These are phyloP conservation scores for Drosophila paranaensis DNA, from an alignment of 2,888 invertebrate species.

Conservation along the genomic window DNA sequence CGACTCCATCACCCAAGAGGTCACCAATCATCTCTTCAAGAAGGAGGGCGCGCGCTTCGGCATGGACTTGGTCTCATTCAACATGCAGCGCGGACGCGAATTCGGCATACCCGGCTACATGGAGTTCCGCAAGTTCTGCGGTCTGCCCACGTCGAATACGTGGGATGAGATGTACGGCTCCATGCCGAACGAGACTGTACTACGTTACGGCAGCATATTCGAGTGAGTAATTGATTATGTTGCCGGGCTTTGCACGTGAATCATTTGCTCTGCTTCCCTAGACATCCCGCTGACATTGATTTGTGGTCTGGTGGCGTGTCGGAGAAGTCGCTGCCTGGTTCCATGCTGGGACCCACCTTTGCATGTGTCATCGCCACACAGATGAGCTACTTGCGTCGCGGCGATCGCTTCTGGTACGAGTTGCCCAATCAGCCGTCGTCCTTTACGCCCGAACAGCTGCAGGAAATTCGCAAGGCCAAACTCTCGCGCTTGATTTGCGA, in stretches of 20 bases:
- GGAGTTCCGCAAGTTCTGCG: slow-evolving; percentile 96
- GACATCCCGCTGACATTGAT: slow-evolving; percentile 96
- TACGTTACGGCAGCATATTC: slow-evolving; percentile 92
- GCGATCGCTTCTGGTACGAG: slow-evolving; percentile 98
- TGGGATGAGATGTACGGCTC: slow-evolving; percentile 93
- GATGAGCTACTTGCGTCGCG: slow-evolving; percentile 94
- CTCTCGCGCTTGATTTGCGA: slow-evolving; percentile 94
- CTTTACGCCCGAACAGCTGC: slow-evolving; percentile 94
- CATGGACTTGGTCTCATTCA: slow-evolving; percentile 95
- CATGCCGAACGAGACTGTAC: slow-evolving; percentile 95
- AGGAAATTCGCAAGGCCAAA: slow-evolving; percentile 92
- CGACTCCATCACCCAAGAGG: slow-evolving; percentile 95
- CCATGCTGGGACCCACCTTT: slow-evolving; percentile 97
- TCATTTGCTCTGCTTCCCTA: slow-evolving; percentile 72
- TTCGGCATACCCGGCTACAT: slow-evolving; percentile 96
- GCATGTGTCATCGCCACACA: slow-evolving; percentile 97
- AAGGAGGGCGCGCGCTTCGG: slow-evolving; percentile 90
- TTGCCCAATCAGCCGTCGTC: slow-evolving; percentile 95
- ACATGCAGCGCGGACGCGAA: slow-evolving; percentile 96
- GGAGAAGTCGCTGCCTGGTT: slow-evolving; percentile 94
- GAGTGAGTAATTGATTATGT: slow-evolving; percentile 86
- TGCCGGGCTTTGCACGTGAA: not conserved
- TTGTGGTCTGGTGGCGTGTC: slow-evolving; percentile 98
- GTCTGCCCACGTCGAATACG: slow-evolving; percentile 90
- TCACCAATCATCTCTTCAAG: slow-evolving; percentile 96